A percentile compares a stretch with the other conserved stretches of the same genome.
These are phyloP conservation scores for Parthenolecanium corni DNA, from an alignment of 2,888 invertebrate species.

Conservation along the genomic window DNA sequence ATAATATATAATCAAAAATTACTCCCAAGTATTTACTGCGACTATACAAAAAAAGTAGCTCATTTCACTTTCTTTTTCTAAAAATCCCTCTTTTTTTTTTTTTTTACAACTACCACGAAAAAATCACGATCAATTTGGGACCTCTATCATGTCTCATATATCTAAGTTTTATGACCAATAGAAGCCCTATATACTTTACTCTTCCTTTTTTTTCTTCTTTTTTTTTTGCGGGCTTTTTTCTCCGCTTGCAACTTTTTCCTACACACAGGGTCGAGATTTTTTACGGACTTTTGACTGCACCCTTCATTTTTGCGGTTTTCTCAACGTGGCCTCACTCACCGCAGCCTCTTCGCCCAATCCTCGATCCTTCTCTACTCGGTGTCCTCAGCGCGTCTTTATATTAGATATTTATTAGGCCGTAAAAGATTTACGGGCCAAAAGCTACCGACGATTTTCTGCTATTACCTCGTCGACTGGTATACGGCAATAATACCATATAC, in stretches of 20 bases:
- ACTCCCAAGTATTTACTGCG: too few relatives aligned
- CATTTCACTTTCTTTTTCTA: too few relatives aligned
- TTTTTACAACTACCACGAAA: neutral
- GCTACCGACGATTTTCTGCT: constrained; percentile 23
- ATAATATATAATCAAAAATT: too few relatives aligned
- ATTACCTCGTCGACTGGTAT: constrained; percentile 22
- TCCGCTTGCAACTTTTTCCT: too few relatives aligned
- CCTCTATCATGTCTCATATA: constrained; percentile 26
- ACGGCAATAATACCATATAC: constrained; percentile 11
- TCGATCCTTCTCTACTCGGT: neutral
- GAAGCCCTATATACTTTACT: constrained; percentile 5
- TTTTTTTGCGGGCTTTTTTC: too few relatives aligned
- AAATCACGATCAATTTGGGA: constrained; percentile 28
- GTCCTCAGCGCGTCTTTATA: constrained; percentile 13
- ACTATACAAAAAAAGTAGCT: too few relatives aligned
- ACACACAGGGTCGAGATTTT: constrained; percentile 15
- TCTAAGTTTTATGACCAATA: constrained; percentile 27
- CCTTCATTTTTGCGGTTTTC: constrained; percentile 24
- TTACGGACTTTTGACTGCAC: constrained; percentile 26
- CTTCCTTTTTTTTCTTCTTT: neutral
- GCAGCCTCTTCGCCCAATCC: too few relatives aligned
- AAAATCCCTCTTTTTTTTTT: neutral
- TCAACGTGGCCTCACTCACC: neutral
- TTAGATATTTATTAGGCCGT: constrained; percentile 28
- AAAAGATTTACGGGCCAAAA: constrained; percentile 22